phyloP scores from a whole-genome alignment of 1,140 invertebrate species.

The Drosophila kurseongensis region DNA sequence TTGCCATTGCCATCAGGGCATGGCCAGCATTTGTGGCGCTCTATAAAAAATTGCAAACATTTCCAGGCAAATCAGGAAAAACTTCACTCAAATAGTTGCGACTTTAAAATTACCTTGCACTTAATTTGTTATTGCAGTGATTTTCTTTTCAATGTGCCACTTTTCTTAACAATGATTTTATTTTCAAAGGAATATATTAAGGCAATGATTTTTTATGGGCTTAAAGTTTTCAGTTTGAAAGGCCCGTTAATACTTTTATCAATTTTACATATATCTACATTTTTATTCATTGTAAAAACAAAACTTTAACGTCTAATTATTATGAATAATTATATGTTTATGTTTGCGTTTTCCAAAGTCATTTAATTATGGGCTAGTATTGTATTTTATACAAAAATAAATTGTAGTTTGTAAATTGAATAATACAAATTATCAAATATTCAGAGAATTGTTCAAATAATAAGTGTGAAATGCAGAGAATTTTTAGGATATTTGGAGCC shows the following conservation, averaged over 20 bases:
- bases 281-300: too few species aligned
- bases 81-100: constrained; percentile 3
- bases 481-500: constrained; percentile 34
- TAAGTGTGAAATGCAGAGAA: constrained; percentile 1
- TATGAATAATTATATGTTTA: too few species aligned
- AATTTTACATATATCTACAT: too few species aligned
- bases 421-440: neutral
- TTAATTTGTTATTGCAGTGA: neutral
- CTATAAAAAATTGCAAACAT: constrained; percentile 60
- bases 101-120: constrained; percentile 4
- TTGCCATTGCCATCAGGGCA: constrained; percentile 43
- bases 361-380: too few species aligned
- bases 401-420: neutral
- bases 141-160: neutral
- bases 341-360: too few species aligned
- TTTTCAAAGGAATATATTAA: too few species aligned
- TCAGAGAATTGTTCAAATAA: neutral
- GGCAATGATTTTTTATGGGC: too few species aligned
- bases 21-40: constrained; percentile 65
- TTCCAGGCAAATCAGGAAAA: constrained; percentile 33
- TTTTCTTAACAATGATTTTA: too few species aligned
- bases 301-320: too few species aligned
- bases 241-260: too few species aligned
- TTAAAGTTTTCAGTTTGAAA: too few species aligned
- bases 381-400: too few species aligned